A percentile compares a stretch with the other conserved stretches of the same genome.
These are phyloP conservation scores for Tortrix viridana DNA, from an alignment of 2,888 invertebrate species.

Conservation along the genomic window DNA sequence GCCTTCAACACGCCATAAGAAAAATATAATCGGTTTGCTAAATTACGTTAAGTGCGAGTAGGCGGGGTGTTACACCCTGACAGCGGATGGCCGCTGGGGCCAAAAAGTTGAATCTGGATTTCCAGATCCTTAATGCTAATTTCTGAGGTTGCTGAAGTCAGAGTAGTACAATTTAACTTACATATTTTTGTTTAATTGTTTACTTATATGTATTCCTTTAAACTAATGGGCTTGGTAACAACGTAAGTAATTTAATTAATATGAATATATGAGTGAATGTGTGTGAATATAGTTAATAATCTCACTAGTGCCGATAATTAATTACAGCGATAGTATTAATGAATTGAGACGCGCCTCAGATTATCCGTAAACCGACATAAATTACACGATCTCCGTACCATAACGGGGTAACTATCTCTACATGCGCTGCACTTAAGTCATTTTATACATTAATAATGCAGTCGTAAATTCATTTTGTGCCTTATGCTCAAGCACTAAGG, in stretches of 20 bases:
- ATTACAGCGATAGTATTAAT: conserved; percentile 44
- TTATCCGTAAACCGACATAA: conserved; percentile 34
- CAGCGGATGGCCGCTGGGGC: too few species aligned
- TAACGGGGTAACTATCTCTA: conserved; percentile 12
- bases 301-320: conserved; percentile 42
- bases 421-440: not conserved
- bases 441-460: not conserved
- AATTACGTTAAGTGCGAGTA: too few species aligned
- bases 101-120: too few species aligned
- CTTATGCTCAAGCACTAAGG: conserved; percentile 27
- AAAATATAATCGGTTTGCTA: too few species aligned
- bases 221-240: too few species aligned
- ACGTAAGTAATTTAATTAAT: not conserved
- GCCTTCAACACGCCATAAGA: too few species aligned
- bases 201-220: too few species aligned
- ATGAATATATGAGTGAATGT: not conserved
- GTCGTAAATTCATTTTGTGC: conserved; percentile 7
- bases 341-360: conserved; percentile 40
- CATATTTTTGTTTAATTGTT: too few species aligned
- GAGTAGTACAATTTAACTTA: too few species aligned
- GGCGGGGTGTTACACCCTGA: too few species aligned
- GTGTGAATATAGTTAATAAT: conserved; percentile 24
- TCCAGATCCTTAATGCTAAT: too few species aligned
- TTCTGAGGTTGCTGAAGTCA: too few species aligned
- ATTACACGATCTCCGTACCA: conserved; percentile 8